phyloP scores from a whole-genome alignment of 2,797 vertebrate species.

The Notoglanidium macrostoma region DNA sequence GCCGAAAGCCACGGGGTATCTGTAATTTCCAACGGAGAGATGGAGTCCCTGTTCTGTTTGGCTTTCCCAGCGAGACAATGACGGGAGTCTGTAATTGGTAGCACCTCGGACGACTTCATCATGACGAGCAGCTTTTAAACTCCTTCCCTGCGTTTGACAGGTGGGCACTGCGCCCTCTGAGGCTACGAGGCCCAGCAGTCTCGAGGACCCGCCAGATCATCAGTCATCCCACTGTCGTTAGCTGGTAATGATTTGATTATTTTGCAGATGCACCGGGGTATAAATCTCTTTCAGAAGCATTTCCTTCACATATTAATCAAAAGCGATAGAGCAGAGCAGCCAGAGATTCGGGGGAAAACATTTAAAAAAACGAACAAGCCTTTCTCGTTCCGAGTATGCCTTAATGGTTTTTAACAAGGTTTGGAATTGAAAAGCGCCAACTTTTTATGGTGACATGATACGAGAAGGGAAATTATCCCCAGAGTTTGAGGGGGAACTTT shows the following conservation, averaged over 20 bases:
- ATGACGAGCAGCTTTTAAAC: conserved; percentile 74
- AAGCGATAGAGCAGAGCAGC: conserved; percentile 95
- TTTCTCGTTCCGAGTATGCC: background rate
- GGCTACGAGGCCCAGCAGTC: conserved; percentile 79
- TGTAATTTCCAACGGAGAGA: conserved; percentile 65
- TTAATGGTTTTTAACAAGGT: background rate
- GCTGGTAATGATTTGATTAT: conserved; percentile 99
- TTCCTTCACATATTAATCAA: conserved; percentile 98
- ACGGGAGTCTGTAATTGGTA: conserved; percentile 84
- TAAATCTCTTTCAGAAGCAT: conserved; percentile 99
- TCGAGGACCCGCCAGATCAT: conserved; percentile 86
- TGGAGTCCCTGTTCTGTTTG: conserved; percentile 35
- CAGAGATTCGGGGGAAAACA: conserved; percentile 64
- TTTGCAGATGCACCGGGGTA: conserved; percentile 98
- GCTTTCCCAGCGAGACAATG: conserved; percentile 72
- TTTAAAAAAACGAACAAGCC: background rate
- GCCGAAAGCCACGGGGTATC: conserved; percentile 68
- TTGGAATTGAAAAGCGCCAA: background rate
- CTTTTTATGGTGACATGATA: background rate
- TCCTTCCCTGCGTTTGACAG: conserved; percentile 76
- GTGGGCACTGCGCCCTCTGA: conserved; percentile 81
- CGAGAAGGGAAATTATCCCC: background rate
- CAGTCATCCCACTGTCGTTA: conserved; percentile 97
- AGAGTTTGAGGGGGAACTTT: background rate
- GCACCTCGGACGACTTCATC: conserved; percentile 87